Conservation (phyloP, 2,113 vertebrate species). For the Sceloporus tristichus region DNA sequence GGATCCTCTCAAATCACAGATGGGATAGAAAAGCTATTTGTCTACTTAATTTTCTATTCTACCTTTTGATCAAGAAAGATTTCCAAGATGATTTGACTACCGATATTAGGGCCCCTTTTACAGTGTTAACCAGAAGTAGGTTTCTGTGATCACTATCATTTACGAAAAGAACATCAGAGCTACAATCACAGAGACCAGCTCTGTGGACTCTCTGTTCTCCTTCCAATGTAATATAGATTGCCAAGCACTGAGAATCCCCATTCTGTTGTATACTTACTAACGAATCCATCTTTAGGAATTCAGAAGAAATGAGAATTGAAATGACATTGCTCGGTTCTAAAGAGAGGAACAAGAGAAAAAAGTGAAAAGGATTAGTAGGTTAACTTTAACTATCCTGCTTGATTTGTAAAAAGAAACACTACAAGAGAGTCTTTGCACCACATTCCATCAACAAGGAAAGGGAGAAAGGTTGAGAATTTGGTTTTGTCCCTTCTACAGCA, state of each 20-base stretch:
- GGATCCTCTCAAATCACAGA: background rate
- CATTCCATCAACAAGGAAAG: background rate
- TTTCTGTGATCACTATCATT: background rate
- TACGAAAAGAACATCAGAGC: background rate
- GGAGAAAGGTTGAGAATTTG: background rate
- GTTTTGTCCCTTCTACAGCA: background rate
- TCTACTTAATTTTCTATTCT: background rate
- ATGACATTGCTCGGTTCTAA: slow-evolving; percentile 98
- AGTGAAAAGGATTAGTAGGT: slow-evolving; percentile 22
- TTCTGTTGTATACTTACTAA: slow-evolving; percentile 89
- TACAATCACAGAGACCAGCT: background rate
- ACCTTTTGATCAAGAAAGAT: background rate
- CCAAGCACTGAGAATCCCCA: slow-evolving; percentile 15
- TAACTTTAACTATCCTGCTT: slow-evolving; percentile 27
- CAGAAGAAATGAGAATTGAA: slow-evolving; percentile 99
- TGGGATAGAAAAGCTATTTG: background rate
- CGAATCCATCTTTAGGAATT: slow-evolving; percentile 99
- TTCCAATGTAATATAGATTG: background rate
- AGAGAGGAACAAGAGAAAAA: slow-evolving; percentile 64
- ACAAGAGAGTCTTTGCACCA: slow-evolving; percentile 44
- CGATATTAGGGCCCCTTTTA: no score
- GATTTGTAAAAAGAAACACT: slow-evolving; percentile 29
- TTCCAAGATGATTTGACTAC: background rate
- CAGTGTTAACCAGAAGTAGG: background rate
- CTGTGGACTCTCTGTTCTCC: background rate